phyloP scores from a whole-genome alignment of 1,140 invertebrate genomes.

The Drosophila parabipectinata region DNA sequence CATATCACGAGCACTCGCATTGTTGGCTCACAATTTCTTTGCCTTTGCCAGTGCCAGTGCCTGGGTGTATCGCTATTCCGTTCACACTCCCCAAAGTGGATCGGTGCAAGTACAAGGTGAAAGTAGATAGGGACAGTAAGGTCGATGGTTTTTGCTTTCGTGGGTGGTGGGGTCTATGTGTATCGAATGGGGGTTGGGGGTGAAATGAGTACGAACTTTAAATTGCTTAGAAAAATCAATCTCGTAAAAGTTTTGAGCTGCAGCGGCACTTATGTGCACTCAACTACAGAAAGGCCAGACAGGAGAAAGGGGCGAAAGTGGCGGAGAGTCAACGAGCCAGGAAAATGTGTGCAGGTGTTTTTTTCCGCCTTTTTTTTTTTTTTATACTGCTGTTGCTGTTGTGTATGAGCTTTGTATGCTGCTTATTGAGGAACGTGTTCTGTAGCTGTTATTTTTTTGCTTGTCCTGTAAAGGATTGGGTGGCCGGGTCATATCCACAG shows the following conservation, averaged over 20 bases:
- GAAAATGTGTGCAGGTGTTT: constrained; percentile 49
- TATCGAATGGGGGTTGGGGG: neutral
- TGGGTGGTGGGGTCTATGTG: neutral
- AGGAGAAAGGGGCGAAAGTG: neutral
- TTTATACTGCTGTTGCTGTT: constrained; percentile 56
- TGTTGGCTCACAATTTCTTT: constrained; percentile 35
- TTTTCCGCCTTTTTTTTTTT: constrained; percentile 20
- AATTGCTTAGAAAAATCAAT: constrained; percentile 82
- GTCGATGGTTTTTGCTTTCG: constrained; percentile 36
- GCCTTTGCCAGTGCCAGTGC: neutral
- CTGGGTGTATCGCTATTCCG: neutral
- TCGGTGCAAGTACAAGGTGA: neutral
- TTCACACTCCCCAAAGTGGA: neutral
- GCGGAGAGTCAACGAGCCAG: constrained; percentile 66
- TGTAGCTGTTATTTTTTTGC: constrained; percentile 29
- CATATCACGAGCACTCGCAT: constrained; percentile 29
- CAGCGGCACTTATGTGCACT: constrained; percentile 67
- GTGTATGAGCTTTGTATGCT: constrained; percentile 47
- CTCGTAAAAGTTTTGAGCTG: constrained; percentile 75
- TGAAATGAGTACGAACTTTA: constrained; percentile 66
- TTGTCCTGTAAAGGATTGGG: constrained; percentile 3
- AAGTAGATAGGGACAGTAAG: constrained; percentile 23
- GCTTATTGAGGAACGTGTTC: constrained; percentile 66
- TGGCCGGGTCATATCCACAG: constrained; percentile 15
- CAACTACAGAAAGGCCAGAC: constrained; percentile 28